A percentile compares a stretch with the other conserved stretches of the same genome.
Evolutionary conservation across 2,888 invertebrate species (phyloP).

Genomic region (Lathronympha strigana): DNA sequence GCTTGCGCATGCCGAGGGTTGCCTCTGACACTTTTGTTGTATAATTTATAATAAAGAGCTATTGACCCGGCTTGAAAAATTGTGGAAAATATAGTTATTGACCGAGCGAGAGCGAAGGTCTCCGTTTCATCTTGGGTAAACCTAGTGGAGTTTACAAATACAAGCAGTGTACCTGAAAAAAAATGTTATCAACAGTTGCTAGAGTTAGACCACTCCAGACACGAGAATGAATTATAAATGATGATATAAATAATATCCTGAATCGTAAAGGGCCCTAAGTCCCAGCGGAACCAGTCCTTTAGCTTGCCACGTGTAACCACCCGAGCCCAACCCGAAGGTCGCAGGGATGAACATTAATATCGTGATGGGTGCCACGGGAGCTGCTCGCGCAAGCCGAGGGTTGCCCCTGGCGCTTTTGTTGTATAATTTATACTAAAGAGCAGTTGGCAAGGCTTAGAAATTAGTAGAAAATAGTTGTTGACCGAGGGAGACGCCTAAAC

Average conservation of each 20-base stretch:
- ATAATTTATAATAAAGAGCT: background rate
- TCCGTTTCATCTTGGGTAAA: too few species aligned
- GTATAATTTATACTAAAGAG: background rate
- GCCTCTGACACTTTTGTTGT: background rate
- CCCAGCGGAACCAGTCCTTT: constrained; percentile 49
- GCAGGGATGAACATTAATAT: constrained; percentile 56
- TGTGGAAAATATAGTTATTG: too few species aligned
- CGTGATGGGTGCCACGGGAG: constrained; percentile 43
- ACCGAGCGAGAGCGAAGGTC: too few species aligned
- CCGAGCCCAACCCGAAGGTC: constrained; percentile 51
- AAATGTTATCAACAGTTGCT: too few species aligned
- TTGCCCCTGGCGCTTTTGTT: background rate
- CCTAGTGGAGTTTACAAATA: too few species aligned
- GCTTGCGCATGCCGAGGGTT: constrained; percentile 48
- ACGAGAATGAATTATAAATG: too few species aligned
- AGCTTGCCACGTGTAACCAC: constrained; percentile 57
- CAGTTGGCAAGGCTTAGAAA: background rate
- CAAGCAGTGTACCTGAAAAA: too few species aligned
- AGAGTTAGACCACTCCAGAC: too few species aligned
- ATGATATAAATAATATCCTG: background rate
- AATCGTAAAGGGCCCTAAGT: too few species aligned
- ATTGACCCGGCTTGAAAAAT: too few species aligned
- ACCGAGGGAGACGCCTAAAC: too few species aligned
- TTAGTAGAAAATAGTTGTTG: too few species aligned
- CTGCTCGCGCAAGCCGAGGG: constrained; percentile 49